A percentile compares a stretch with the other conserved stretches of the same genome.
Evolutionary conservation across 2,113 vertebrate species (phyloP).

Genomic region (Daubentonia madagascariensis): DNA sequence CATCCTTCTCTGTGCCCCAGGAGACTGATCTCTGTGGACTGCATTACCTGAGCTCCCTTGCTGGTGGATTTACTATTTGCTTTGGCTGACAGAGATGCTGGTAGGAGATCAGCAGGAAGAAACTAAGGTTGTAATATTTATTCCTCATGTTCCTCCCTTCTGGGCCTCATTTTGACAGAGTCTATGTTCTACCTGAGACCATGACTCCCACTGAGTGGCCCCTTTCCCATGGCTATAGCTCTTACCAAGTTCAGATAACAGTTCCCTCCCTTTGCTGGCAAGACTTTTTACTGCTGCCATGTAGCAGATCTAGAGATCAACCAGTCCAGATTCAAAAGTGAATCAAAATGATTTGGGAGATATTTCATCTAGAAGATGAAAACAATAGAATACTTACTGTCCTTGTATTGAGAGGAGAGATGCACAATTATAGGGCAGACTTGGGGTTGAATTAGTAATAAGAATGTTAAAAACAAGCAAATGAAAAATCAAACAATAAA

Average conservation of each 20-base stretch:
- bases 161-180: background rate
- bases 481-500: background rate
- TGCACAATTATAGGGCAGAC: background rate
- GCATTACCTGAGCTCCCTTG: background rate
- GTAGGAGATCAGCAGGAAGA: background rate
- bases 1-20: background rate
- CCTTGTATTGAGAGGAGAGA: background rate
- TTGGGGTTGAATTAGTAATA: background rate
- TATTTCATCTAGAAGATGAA: background rate
- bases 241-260: background rate
- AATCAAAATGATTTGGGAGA: background rate
- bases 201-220: background rate
- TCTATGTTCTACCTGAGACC: background rate
- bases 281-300: background rate
- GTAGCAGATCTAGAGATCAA: background rate
- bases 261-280: background rate
- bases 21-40: background rate
- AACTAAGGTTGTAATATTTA: background rate
- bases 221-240: background rate
- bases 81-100: background rate
- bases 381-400: background rate
- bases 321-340: background rate
- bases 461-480: constrained; percentile 20
- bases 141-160: background rate
- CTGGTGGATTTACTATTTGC: background rate